phyloP scores from a whole-genome alignment of 2,113 vertebrate genomes.

The Megaceryle maxima region DNA sequence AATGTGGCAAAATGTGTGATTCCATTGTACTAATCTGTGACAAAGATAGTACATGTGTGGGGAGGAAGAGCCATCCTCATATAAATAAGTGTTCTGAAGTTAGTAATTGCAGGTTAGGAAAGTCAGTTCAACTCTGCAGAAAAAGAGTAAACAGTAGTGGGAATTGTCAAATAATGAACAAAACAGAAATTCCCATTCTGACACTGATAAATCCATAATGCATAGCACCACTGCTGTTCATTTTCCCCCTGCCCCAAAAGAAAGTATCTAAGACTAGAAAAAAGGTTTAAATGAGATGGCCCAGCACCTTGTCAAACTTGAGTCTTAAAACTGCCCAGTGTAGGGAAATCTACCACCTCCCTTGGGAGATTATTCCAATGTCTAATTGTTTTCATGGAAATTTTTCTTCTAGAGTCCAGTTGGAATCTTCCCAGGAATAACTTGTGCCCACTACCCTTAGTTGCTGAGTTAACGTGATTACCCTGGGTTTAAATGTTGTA shows the following conservation, averaged over 20 bases:
- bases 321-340: neutral
- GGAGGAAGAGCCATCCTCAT: neutral
- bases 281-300: neutral
- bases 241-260: neutral
- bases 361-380: neutral
- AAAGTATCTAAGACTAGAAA: neutral
- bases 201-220: neutral
- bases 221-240: neutral
- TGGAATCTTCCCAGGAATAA: too few relatives aligned
- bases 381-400: neutral
- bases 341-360: neutral
- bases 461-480: neutral
- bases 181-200: neutral
- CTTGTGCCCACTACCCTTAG: neutral
- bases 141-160: neutral
- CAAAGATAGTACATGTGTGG: neutral
- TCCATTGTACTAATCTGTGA: rapidly evolving
- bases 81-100: neutral
- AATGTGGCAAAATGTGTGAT: neutral
- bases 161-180: neutral
- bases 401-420: too few relatives aligned
- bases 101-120: neutral
- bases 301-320: neutral
- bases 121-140: neutral
- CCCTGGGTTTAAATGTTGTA: neutral